These are phyloP conservation scores for Gouania willdenowi DNA, from an alignment of 2,797 vertebrate genomes.

Conservation along the genomic window DNA sequence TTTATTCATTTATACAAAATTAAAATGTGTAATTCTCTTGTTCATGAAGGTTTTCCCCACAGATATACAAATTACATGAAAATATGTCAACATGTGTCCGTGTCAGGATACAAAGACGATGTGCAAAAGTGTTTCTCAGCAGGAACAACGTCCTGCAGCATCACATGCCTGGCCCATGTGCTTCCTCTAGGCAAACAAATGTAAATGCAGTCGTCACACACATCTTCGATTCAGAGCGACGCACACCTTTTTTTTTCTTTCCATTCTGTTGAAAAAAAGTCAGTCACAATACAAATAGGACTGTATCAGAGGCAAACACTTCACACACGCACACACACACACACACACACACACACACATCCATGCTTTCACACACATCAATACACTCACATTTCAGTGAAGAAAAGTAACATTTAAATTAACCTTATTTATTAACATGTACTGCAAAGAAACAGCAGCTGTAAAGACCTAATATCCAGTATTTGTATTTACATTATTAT, in stretches of 20 bases:
- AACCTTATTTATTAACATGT: conserved; percentile 47
- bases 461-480: conserved; percentile 44
- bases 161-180: conserved; percentile 76
- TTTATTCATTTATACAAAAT: conserved; percentile 83
- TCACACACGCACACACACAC: conserved; percentile 9
- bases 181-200: conserved; percentile 74
- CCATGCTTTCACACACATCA: conserved; percentile 20
- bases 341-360: conserved; percentile 1
- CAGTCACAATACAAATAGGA: conserved; percentile 57
- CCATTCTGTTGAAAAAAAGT: conserved; percentile 28
- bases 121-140: conserved; percentile 75
- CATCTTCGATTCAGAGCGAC: conserved; percentile 29
- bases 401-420: conserved; percentile 49
- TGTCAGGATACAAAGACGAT: conserved; percentile 70
- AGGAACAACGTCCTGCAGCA: conserved; percentile 68
- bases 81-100: conserved; percentile 59
- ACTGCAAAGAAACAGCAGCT: conserved; percentile 54
- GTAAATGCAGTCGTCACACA: conserved; percentile 57
- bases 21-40: conserved; percentile 75
- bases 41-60: conserved; percentile 65
- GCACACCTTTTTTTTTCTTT: conserved; percentile 24
- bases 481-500: conserved; percentile 72
- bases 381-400: conserved; percentile 47
- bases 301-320: conserved; percentile 43
- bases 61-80: conserved; percentile 76